These are phyloP conservation scores for Lipotes vexillifer DNA, from an alignment of 2,113 vertebrate species.

Conservation along the genomic window DNA sequence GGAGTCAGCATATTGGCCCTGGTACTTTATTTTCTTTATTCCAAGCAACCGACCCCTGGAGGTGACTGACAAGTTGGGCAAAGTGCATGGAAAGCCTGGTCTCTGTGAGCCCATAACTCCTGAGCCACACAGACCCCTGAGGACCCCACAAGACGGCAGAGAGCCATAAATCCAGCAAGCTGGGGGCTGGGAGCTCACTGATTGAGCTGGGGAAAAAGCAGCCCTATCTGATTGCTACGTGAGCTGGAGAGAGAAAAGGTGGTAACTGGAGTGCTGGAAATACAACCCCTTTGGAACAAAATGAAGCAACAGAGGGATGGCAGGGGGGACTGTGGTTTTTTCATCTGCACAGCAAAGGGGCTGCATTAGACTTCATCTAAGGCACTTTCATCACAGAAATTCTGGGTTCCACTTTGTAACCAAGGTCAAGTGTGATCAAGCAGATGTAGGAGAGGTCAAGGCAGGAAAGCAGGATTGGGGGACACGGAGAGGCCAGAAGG, in stretches of 20 bases:
- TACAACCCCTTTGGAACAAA: neutral
- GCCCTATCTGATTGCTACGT: neutral
- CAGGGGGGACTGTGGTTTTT: neutral
- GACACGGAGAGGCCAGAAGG: neutral
- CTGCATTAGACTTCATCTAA: neutral
- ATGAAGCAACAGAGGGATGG: neutral
- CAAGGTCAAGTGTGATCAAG: neutral
- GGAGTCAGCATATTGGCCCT: slow-evolving; percentile 34
- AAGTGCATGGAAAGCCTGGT: neutral
- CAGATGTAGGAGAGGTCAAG: neutral
- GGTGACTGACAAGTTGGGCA: slow-evolving; percentile 29
- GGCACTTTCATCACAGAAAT: neutral
- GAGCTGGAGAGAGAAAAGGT: neutral
- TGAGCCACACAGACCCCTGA: neutral
- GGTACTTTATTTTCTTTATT: slow-evolving; percentile 7
- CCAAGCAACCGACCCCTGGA: neutral
- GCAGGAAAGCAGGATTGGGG: neutral
- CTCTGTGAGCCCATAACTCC: neutral
- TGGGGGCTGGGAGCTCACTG: neutral
- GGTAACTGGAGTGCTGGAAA: neutral
- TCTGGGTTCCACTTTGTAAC: neutral
- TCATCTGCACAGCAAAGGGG: neutral
- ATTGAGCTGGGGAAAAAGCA: neutral
- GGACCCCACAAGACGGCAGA: neutral
- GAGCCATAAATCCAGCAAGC: neutral